These are phyloP conservation scores for Abscondita cerata DNA, from an alignment of 2,888 invertebrate species.

Conservation along the genomic window DNA sequence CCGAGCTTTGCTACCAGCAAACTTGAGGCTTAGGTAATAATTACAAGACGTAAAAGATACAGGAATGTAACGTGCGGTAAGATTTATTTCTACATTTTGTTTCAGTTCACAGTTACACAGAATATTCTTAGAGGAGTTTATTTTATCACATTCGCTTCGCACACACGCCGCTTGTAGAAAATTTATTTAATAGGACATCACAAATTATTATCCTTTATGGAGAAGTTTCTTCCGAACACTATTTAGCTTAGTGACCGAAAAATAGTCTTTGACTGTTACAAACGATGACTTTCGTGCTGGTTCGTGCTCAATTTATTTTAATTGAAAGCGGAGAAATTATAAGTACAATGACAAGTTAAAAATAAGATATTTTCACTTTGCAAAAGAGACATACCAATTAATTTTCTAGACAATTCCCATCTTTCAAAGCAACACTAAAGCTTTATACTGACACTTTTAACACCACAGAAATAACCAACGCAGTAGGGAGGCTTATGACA, in stretches of 20 bases:
- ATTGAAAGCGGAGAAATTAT: conserved; percentile 24
- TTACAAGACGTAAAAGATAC: conserved; percentile 33
- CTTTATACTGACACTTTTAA: conserved; percentile 37
- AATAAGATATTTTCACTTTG: conserved; percentile 29
- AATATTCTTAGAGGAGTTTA: conserved; percentile 41
- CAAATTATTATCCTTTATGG: conserved; percentile 32
- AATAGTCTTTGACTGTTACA: conserved; percentile 3
- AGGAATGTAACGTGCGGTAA: conserved; percentile 33
- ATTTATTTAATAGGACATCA: conserved; percentile 34
- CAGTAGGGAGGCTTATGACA: conserved; percentile 37
- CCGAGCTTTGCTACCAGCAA: conserved; percentile 28
- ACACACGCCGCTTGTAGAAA: conserved; percentile 27
- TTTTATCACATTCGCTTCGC: conserved; percentile 34
- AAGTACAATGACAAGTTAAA: conserved; percentile 14
- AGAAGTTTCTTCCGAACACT: conserved; percentile 12
- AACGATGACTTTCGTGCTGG: conserved; percentile 10
- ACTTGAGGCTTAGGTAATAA: conserved; percentile 33
- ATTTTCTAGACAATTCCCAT: conserved; percentile 35
- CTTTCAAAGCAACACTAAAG: conserved; percentile 37
- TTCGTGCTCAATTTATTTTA: conserved; percentile 20
- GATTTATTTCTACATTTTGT: conserved; percentile 47
- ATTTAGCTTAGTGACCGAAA: background rate
- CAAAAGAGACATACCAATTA: conserved; percentile 33
- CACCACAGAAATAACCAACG: conserved; percentile 35
- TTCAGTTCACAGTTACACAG: conserved; percentile 45